phyloP scores from a whole-genome alignment of 2,113 vertebrate genomes.

The Psettodes erumei region DNA sequence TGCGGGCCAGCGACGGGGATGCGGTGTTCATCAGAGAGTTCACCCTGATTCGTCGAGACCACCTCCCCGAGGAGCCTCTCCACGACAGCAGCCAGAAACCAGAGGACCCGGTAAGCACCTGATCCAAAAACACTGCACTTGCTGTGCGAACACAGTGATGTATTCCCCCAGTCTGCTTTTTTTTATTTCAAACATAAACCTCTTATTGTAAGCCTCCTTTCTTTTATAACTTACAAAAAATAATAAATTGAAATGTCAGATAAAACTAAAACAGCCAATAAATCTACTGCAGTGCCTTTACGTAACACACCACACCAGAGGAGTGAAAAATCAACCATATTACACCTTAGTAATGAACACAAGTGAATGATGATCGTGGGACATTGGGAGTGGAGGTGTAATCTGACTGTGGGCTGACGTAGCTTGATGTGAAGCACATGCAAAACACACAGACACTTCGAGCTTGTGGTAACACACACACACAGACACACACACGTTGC shows the following conservation, averaged over 20 bases:
- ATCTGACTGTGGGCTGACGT: constrained; percentile 42
- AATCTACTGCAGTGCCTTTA: constrained; percentile 42
- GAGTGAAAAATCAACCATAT: constrained; percentile 36
- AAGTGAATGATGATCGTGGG: constrained; percentile 55
- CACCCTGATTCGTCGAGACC: constrained; percentile 91
- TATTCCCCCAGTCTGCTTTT: neutral
- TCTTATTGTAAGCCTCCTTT: neutral
- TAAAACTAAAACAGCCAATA: constrained; percentile 40
- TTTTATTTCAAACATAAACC: neutral
- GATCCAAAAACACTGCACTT: neutral
- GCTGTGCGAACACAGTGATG: neutral
- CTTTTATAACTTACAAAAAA: neutral
- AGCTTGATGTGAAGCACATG: constrained; percentile 46
- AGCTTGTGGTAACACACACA: neutral
- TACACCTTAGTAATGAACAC: constrained; percentile 52
- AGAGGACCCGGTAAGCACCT: constrained; percentile 88
- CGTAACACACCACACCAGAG: constrained; percentile 35
- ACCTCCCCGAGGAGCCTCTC: constrained; percentile 89
- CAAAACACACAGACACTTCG: constrained; percentile 26
- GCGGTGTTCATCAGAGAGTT: constrained; percentile 95
- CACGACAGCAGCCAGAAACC: constrained; percentile 88
- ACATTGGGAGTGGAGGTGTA: constrained; percentile 47
- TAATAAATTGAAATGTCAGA: constrained; percentile 27
- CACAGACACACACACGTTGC: constrained; percentile 1
- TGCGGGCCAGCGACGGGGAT: constrained; percentile 85